A percentile compares a stretch with the other conserved stretches of the same genome.
Evolutionary conservation across 2,113 vertebrate species (phyloP).

Genomic region (Myiagra hebetior): DNA sequence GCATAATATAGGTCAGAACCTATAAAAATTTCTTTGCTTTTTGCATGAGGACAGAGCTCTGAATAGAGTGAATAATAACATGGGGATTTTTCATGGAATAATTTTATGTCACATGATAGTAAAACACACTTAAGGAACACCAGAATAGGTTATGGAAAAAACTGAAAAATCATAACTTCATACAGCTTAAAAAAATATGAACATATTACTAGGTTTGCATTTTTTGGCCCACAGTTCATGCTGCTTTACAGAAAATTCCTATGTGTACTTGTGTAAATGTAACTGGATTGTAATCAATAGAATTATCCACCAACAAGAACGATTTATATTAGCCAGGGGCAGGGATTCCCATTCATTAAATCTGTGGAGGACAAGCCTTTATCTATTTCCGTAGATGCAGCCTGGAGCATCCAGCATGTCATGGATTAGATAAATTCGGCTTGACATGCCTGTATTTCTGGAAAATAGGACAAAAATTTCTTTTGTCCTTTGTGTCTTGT

Average conservation of each 20-base stretch:
- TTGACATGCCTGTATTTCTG: conserved; percentile 25
- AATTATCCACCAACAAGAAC: not conserved
- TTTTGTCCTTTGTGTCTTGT: conserved; percentile 32
- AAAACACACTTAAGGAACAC: not conserved
- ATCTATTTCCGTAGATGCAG: not conserved
- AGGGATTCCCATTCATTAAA: conserved; percentile 53
- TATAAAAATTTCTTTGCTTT: not conserved
- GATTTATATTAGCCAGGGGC: conserved; percentile 18
- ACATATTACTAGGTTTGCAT: not conserved
- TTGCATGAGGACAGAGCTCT: not conserved
- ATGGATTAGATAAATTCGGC: not conserved
- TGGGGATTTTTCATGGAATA: not conserved
- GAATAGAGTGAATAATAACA: not conserved
- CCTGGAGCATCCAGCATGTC: conserved; percentile 24
- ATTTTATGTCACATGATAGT: not conserved
- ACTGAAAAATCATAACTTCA: not conserved
- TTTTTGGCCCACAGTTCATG: not conserved
- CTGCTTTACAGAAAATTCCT: not conserved
- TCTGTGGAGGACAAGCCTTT: conserved; percentile 38
- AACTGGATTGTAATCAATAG: not conserved
- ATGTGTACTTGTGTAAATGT: not conserved
- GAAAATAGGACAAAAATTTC: conserved; percentile 30
- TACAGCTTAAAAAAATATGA: not conserved
- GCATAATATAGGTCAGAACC: not conserved
- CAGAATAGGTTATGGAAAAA: not conserved